Evolutionary conservation across 1,140 invertebrate genomes (phyloP).

Genomic region (Drepana arcuata): DNA sequence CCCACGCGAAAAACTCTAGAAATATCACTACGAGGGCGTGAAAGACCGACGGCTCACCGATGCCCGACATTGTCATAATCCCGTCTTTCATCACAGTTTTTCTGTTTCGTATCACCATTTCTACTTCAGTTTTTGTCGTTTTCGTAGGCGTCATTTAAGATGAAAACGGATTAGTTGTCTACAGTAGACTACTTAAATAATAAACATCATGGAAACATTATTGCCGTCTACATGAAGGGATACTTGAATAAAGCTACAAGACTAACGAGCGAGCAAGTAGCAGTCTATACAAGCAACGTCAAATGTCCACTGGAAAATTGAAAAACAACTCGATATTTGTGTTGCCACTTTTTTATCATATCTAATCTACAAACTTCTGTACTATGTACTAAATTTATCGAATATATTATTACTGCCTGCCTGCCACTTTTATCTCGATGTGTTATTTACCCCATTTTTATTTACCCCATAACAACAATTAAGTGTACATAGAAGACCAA

Average conservation of each 20-base stretch:
- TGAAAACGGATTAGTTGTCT: conserved; percentile 39
- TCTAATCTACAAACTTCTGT: no score
- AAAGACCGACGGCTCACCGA: conserved; percentile 95
- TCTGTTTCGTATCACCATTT: conserved; percentile 71
- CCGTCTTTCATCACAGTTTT: conserved; percentile 71
- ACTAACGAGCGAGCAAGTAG: conserved; percentile 32
- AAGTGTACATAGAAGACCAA: no score
- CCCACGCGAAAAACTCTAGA: conserved; percentile 99
- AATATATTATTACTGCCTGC: no score
- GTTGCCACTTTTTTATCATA: no score
- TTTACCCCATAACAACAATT: no score
- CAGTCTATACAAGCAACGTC: conserved; percentile 38
- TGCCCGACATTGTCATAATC: conserved; percentile 79
- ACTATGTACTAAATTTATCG: no score
- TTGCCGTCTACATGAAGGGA: conserved; percentile 62
- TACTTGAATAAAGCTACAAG: conserved; percentile 39
- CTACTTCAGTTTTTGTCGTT: conserved; percentile 68
- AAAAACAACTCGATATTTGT: conserved; percentile 60
- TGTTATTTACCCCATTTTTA: no score
- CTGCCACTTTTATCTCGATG: no score
- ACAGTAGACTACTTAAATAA: conserved; percentile 57
- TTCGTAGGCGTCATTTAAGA: conserved; percentile 70
- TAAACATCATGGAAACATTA: conserved; percentile 50
- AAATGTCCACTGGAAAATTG: conserved; percentile 62
- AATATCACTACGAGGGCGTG: conserved; percentile 99